Evolutionary conservation across 1,140 invertebrate species (phyloP).

Genomic region (Drosophila parabipectinata): DNA sequence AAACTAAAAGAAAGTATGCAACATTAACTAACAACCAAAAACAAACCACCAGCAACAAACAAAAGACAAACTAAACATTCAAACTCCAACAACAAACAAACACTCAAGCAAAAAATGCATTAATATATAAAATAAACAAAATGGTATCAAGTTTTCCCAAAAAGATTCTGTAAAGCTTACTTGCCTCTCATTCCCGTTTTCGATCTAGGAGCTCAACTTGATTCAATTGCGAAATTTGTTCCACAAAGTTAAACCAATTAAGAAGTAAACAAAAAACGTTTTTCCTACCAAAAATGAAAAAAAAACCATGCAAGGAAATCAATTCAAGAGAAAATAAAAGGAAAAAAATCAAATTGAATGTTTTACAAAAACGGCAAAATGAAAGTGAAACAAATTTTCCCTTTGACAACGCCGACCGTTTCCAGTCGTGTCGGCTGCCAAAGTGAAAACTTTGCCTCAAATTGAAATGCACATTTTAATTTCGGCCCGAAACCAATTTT

Average conservation of each 20-base stretch:
- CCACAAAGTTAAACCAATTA: conserved; percentile 72
- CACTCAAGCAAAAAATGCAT: conserved; percentile 50
- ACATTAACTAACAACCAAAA: conserved; percentile 80
- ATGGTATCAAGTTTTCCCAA: conserved; percentile 84
- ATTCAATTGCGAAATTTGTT: conserved; percentile 84
- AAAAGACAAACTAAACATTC: conserved; percentile 48
- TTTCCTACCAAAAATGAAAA: conserved; percentile 28
- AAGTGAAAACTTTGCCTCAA: conserved; percentile 66
- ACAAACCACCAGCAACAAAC: conserved; percentile 66
- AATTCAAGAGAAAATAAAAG: conserved; percentile 21
- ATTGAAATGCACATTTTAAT: conserved; percentile 77
- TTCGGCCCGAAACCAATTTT: conserved; percentile 66
- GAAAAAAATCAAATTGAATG: conserved; percentile 65
- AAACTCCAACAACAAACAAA: conserved; percentile 52
- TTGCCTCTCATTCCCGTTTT: conserved; percentile 84
- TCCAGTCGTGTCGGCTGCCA: conserved; percentile 39
- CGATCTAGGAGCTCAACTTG: conserved; percentile 84
- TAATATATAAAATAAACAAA: conserved; percentile 62
- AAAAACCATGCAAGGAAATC: conserved; percentile 22
- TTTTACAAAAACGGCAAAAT: conserved; percentile 78
- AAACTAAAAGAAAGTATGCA: conserved; percentile 81
- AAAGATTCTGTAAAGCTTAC: conserved; percentile 84
- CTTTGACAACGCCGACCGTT: conserved; percentile 53
- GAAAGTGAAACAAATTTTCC: conserved; percentile 55
- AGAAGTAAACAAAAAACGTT: conserved; percentile 47